A percentile compares a stretch with the other conserved stretches of the same genome.
These are phyloP conservation scores for Leucophora obtusa DNA, from an alignment of 2,888 invertebrate genomes.

Conservation along the genomic window DNA sequence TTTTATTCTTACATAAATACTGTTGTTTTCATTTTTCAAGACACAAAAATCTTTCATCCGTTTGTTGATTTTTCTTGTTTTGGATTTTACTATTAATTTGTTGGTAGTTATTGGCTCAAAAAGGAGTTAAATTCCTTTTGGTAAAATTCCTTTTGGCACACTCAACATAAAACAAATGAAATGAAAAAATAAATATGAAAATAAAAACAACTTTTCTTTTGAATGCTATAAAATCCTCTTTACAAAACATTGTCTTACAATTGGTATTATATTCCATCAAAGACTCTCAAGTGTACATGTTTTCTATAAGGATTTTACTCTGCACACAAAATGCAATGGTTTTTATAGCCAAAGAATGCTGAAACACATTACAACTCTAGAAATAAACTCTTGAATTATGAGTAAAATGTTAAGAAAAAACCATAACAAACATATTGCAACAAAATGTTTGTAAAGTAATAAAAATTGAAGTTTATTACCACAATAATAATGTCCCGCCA, in stretches of 20 bases:
- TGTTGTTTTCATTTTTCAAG: slow-evolving; percentile 10
- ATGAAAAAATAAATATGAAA: slow-evolving; percentile 5
- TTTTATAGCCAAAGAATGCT: slow-evolving; percentile 23
- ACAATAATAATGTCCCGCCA: slow-evolving; percentile 16
- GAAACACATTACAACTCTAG: slow-evolving; percentile 4
- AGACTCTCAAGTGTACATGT: slow-evolving; percentile 48
- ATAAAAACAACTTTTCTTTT: slow-evolving; percentile 20
- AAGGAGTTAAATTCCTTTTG: slow-evolving; percentile 26
- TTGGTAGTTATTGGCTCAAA: neutral
- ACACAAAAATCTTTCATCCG: slow-evolving; percentile 17
- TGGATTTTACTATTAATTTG: neutral
- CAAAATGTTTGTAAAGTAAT: slow-evolving; percentile 73
- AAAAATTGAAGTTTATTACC: slow-evolving; percentile 73
- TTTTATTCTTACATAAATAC: slow-evolving; percentile 43
- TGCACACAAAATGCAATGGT: slow-evolving; percentile 19
- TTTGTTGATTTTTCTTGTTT: slow-evolving; percentile 36
- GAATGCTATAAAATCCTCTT: slow-evolving; percentile 50
- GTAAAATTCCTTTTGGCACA: slow-evolving; percentile 21
- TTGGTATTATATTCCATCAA: slow-evolving; percentile 44
- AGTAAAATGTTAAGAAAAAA: neutral
- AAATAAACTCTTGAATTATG: slow-evolving; percentile 43
- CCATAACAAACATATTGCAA: slow-evolving; percentile 71
- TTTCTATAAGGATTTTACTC: neutral
- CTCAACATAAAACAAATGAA: slow-evolving; percentile 18
- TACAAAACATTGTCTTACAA: slow-evolving; percentile 59